Evolutionary conservation across 2,113 vertebrate species (phyloP), one percentile per base, ranked within the genome.

Genomic region (Ailuropoda melanoleuca): DNA sequence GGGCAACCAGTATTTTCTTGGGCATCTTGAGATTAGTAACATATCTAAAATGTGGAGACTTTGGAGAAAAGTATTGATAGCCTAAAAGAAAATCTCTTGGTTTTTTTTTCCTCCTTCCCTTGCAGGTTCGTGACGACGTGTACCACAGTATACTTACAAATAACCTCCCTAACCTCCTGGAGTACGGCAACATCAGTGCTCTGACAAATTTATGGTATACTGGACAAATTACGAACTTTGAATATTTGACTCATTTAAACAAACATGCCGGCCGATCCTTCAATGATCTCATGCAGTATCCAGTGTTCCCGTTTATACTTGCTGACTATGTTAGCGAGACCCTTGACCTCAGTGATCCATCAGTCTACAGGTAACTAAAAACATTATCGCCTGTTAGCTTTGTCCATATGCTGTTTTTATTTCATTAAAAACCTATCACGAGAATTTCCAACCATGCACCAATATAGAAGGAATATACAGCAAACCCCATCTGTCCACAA

Each of bases 271-370:
- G 99, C 3, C 99, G 99, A 95, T 99, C 99, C 97, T 99, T 99
- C 98, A 99, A 99, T 88, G 99, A 99, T 97, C 99, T 99, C 96
- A 99, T 99, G 99, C 99, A 99, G 97, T 99, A 99, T 97, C 99
- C 99, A 0, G 99, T 99, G 96, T 99, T 99, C 98, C 99, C 99
- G 14, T 99, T 99, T 92, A 99, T 99, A 95, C 99, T 99, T 95
- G 98, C 99, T 50, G 99, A 99, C 98, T 99, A 99, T 96, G 98
- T 98, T 96, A 99, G 92, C 87, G 99, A 99, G 98, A 99, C 99
- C 0, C 98, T 99, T 50, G 99, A 99, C 98, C 99, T 99, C 98
- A 99, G 98, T 66, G 99, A 99, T 34, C 95, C 99, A 0, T 97
- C 89, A 0, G 98, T 99, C 92, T 99, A 99, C 98, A 99, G 99